These are phyloP conservation scores for Decapterus maruadsi DNA, from an alignment of 2,797 vertebrate genomes.

Conservation along the genomic window DNA sequence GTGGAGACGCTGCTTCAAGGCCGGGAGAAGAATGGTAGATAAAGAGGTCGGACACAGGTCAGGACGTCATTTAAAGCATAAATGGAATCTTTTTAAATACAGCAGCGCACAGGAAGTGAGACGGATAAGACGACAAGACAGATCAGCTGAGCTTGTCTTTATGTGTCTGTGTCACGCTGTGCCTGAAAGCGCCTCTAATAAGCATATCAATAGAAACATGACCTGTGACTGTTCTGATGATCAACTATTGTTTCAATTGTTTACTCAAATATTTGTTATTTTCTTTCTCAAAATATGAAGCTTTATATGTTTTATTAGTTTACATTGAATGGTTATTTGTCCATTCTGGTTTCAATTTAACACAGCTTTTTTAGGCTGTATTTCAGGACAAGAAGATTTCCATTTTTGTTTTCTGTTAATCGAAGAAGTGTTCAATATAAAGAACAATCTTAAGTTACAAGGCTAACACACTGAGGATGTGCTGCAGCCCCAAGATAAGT, in stretches of 20 bases:
- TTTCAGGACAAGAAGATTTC: neutral
- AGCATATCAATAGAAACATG: neutral
- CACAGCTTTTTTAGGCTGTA: neutral
- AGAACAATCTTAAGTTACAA: neutral
- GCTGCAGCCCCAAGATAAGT: too few species aligned
- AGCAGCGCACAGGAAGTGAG: neutral
- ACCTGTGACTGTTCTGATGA: neutral
- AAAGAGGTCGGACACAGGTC: slow-evolving; percentile 44
- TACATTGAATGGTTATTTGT: neutral
- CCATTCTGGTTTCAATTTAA: neutral
- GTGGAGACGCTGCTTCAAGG: neutral
- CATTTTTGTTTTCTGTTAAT: too few species aligned
- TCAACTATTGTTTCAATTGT: neutral
- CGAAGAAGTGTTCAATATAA: neutral
- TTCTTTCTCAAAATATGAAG: neutral
- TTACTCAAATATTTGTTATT: neutral
- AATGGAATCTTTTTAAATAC: slow-evolving; percentile 7
- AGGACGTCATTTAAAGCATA: slow-evolving; percentile 26
- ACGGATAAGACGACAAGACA: neutral
- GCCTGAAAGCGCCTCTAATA: neutral
- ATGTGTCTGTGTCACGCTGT: neutral
- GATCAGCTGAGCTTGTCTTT: neutral
- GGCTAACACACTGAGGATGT: neutral
- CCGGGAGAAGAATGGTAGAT: slow-evolving; percentile 33
- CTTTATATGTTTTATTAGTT: neutral